Percentiles rank a stretch among this genome's conserved stretches.
Evolutionary conservation across 2,113 vertebrate genomes (phyloP).

Genomic region (Rana temporaria): DNA sequence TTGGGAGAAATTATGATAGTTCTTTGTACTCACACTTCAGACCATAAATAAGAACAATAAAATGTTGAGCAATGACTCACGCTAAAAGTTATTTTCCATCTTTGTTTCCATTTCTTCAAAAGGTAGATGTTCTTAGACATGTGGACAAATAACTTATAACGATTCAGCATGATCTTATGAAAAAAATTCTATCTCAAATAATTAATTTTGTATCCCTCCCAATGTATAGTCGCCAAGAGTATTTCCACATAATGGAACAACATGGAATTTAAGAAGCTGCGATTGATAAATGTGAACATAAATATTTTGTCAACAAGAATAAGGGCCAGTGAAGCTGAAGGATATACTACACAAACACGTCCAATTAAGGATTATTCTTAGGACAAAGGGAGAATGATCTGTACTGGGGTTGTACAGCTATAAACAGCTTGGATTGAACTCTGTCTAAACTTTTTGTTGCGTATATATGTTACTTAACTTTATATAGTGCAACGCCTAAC

Average conservation of each 20-base stretch:
- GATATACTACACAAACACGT: background rate
- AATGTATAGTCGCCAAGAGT: constrained; percentile 8
- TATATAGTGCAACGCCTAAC: too few species aligned
- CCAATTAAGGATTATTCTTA: background rate
- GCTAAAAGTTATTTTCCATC: background rate
- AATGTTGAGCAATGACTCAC: background rate
- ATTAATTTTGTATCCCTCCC: constrained; percentile 2
- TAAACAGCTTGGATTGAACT: too few species aligned
- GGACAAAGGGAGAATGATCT: too few species aligned
- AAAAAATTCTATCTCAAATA: background rate
- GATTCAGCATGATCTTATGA: background rate
- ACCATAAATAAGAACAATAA: background rate
- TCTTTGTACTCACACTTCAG: background rate
- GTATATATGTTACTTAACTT: too few species aligned
- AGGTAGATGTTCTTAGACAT: background rate
- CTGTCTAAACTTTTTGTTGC: too few species aligned
- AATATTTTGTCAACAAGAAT: constrained; percentile 17
- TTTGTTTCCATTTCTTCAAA: background rate
- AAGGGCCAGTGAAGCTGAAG: constrained; percentile 1
- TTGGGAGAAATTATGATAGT: background rate
- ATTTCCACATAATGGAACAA: background rate
- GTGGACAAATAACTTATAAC: background rate
- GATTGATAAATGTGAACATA: background rate
- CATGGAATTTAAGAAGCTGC: constrained; percentile 44
- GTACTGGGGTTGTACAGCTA: too few species aligned